Evolutionary conservation across 2,113 vertebrate genomes (phyloP).

Genomic region (Zapornia atra): DNA sequence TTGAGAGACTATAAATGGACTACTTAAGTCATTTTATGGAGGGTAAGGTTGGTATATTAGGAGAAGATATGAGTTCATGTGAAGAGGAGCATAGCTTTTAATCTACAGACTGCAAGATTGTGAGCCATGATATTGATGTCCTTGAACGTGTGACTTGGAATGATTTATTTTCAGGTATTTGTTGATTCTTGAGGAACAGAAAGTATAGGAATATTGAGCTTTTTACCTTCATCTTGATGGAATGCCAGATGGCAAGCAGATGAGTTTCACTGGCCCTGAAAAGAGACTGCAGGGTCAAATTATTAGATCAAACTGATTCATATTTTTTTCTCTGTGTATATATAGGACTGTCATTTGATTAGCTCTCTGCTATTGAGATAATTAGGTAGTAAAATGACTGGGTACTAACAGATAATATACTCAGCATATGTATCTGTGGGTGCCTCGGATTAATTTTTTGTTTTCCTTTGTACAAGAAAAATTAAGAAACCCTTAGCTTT

Average conservation of each 20-base stretch:
- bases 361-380: background rate
- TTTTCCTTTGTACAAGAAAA: background rate
- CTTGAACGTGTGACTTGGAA: background rate
- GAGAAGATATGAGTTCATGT: background rate
- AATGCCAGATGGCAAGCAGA: background rate
- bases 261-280: background rate
- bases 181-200: background rate
- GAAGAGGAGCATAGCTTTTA: background rate
- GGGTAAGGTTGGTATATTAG: background rate
- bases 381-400: background rate
- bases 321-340: background rate
- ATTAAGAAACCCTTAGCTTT: background rate
- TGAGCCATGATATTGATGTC: background rate
- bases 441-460: background rate
- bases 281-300: background rate
- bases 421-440: background rate
- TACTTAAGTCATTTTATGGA: background rate
- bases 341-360: background rate
- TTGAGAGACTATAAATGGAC: background rate
- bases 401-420: background rate
- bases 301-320: background rate
- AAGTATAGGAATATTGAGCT: background rate
- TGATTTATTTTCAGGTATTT: background rate
- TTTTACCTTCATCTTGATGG: background rate
- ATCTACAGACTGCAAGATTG: background rate